Evolutionary conservation across 2,797 vertebrate genomes (phyloP), one percentile per base, ranked within the genome.

Genomic region (Cryptoprocta ferox): DNA sequence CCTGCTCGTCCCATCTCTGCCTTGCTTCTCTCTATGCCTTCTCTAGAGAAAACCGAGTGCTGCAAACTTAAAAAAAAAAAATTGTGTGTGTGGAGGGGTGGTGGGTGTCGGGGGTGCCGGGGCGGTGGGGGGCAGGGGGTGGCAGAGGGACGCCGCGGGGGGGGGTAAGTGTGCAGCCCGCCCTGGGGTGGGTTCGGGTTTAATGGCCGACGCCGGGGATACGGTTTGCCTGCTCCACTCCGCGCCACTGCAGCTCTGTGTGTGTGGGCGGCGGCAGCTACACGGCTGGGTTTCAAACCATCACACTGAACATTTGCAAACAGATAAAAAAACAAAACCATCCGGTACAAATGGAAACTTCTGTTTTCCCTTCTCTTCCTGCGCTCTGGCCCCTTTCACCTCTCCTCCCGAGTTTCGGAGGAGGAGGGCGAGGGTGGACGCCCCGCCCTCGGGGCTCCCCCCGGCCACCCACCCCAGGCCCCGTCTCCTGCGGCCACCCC

Each of bases 251-350:
- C 98, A 99, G 99, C 98, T 98, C 98, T 96, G 98, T 98, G 99
- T 99, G 99, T 99, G 99, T 99, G 99, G 98, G 99, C 97, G 98
- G 95, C 98, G 97, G 98, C 98, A 99, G 99, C 99, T 98, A 98
- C 98, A 98, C 98, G 97, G 99, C 98, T 99, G 98, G 98, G 98
- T 99, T 99, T 99, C 98, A 99, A 99, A 98, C 98, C 98, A 98
- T 98, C 98, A 98, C 98, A 98, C 98, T 98, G 98, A 99, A 98
- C 98, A 98, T 98, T 99, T 99, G 98, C 98, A 99, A 99, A 99
- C 98, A 99, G 98, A 99, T 98, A 73, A 98, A 98, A 98, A 98
- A 98, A 98, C 84, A 98, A 98, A 96, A 96, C 97, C 95, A 98
- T 88, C 97, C 98, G 97, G 97, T 93, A 97, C 97, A 95, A 96